Conservation (phyloP, 1,140 invertebrate genomes). For the Orchesella cincta region DNA sequence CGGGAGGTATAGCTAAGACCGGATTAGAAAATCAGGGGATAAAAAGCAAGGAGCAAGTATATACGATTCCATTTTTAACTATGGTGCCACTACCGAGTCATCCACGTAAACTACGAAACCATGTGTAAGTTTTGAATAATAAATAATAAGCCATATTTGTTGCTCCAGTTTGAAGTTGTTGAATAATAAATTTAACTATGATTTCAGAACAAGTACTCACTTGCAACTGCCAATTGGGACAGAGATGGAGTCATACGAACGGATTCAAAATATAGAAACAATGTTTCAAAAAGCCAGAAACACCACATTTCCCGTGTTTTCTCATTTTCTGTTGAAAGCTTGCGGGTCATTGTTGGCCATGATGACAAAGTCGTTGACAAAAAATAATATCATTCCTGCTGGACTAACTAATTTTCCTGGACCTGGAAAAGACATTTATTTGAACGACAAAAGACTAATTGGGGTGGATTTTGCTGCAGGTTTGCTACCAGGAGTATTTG, state of each 20-base stretch:
- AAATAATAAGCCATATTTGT: background rate
- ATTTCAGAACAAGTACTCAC: background rate
- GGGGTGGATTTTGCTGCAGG: background rate
- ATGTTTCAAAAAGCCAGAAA: background rate
- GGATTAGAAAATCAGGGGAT: background rate
- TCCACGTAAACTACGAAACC: background rate
- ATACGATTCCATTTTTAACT: background rate
- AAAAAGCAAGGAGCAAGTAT: background rate
- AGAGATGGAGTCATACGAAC: background rate
- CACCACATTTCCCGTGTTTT: background rate
- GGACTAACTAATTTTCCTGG: conserved; percentile 8
- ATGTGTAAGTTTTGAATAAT: no score
- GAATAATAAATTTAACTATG: background rate
- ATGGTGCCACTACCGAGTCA: background rate
- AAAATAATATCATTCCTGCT: background rate
- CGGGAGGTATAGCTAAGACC: background rate
- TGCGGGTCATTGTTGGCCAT: background rate
- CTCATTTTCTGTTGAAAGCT: background rate
- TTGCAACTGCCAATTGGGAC: background rate
- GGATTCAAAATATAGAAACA: background rate
- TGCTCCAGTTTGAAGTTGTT: background rate
- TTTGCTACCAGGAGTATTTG: background rate
- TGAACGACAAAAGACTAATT: background rate
- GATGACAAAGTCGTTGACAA: background rate
- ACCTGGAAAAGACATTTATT: background rate